phyloP scores from a whole-genome alignment of 2,888 invertebrate genomes.

The Ditula angustiorana region DNA sequence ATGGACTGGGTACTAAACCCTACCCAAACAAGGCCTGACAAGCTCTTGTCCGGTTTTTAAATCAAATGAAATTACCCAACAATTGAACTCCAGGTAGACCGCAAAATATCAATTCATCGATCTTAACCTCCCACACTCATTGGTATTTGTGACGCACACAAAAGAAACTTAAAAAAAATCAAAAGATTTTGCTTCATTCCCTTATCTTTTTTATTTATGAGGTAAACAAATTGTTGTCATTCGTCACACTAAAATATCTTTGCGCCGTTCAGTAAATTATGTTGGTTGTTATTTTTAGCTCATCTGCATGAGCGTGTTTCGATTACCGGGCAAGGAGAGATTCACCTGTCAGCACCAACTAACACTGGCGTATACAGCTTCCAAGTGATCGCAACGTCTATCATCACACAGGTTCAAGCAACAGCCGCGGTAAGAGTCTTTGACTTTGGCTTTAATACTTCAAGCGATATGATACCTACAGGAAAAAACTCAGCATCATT shows the following conservation, averaged over 20 bases:
- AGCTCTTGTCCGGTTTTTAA: not conserved
- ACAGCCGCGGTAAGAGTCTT: conserved; percentile 60
- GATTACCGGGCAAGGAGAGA: conserved; percentile 64
- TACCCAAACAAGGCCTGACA: no score
- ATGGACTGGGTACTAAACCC: no score
- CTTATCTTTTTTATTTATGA: conserved; percentile 35
- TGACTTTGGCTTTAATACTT: not conserved
- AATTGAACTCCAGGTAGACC: not conserved
- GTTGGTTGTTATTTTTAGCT: conserved; percentile 49
- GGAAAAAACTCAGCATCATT: no score
- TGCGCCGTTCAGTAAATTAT: not conserved
- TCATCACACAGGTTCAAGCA: conserved; percentile 55
- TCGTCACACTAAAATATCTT: conserved; percentile 26
- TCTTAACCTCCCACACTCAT: conserved; percentile 21
- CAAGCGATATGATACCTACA: no score
- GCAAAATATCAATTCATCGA: conserved; percentile 31
- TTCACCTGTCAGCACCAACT: conserved; percentile 64
- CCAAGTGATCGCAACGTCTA: conserved; percentile 66
- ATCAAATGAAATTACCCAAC: not conserved
- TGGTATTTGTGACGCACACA: conserved; percentile 2
- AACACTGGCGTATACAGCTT: conserved; percentile 65
- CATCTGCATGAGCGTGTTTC: conserved; percentile 65
- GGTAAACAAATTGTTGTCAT: conserved; percentile 16
- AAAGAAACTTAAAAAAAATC: conserved; percentile 19
- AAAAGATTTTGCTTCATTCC: conserved; percentile 15